These are phyloP conservation scores for Drosophila pachea DNA, from an alignment of 1,140 invertebrate species.

Conservation along the genomic window DNA sequence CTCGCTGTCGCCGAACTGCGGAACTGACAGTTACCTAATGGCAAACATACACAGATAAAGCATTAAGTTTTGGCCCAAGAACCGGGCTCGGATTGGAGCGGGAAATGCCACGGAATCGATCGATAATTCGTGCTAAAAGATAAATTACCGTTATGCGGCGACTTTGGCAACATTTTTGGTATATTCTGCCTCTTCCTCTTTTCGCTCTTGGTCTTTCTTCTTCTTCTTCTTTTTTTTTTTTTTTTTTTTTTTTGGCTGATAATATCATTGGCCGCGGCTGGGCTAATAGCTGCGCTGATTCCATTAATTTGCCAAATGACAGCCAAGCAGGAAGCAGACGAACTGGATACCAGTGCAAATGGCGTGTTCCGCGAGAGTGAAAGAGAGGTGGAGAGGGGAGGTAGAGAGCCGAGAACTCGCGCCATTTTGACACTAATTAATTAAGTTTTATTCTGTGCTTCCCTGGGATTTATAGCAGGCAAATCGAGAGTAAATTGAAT, in stretches of 20 bases:
- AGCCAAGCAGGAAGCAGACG: slow-evolving; percentile 33
- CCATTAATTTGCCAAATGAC: slow-evolving; percentile 76
- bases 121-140: slow-evolving; percentile 76
- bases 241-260: slow-evolving; percentile 16
- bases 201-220: background rate
- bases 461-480: slow-evolving; percentile 36
- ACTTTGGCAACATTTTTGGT: slow-evolving; percentile 19
- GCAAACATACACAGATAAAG: slow-evolving; percentile 75
- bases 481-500: slow-evolving; percentile 38
- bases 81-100: slow-evolving; percentile 23
- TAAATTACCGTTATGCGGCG: slow-evolving; percentile 64
- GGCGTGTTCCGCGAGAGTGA: background rate
- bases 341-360: background rate
- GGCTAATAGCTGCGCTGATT: slow-evolving; percentile 75
- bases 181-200: background rate
- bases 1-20: no score
- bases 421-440: slow-evolving; percentile 74
- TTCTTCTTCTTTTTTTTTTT: slow-evolving; percentile 5
- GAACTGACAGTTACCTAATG: slow-evolving; percentile 77
- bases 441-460: slow-evolving; percentile 59
- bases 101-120: slow-evolving; percentile 62
- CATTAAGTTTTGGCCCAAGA: slow-evolving; percentile 66
- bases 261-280: slow-evolving; percentile 52
- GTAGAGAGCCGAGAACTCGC: slow-evolving; percentile 16
- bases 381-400: no score